Conservation (phyloP, 2,113 vertebrate species). For the Piaya cayana region DNA sequence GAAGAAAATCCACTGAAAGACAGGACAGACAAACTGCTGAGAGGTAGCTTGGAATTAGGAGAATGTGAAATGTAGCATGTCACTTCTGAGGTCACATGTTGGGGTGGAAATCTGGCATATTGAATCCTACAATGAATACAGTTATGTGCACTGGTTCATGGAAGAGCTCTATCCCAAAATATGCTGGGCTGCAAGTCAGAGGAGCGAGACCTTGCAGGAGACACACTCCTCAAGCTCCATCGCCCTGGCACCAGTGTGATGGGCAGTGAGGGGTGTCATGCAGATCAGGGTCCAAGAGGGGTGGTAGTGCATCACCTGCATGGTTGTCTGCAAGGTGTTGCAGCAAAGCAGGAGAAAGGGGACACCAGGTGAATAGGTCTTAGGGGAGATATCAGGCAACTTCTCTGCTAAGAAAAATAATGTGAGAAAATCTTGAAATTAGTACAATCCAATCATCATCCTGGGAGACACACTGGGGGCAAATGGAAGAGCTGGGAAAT, state of each 20-base stretch:
- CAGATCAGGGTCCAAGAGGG: background rate
- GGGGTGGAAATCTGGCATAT: background rate
- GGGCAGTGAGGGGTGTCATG: background rate
- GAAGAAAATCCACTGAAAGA: background rate
- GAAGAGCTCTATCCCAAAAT: background rate
- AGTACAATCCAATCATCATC: background rate
- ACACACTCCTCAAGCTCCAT: background rate
- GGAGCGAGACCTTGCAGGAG: background rate
- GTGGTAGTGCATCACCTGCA: no score
- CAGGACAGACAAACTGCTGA: background rate
- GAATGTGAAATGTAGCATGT: background rate
- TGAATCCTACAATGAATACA: background rate
- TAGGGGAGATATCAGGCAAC: background rate
- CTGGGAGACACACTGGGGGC: background rate
- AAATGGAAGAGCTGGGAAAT: background rate
- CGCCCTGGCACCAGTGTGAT: background rate
- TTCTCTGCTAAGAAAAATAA: background rate
- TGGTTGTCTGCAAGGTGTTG: fast-evolving
- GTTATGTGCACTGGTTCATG: background rate
- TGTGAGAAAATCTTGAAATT: background rate
- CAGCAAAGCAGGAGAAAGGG: fast-evolving
- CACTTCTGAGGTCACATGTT: background rate
- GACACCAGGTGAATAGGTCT: background rate
- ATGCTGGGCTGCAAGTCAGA: fast-evolving
- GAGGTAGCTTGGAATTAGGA: background rate